These are phyloP conservation scores for Clostera curtula DNA, from an alignment of 2,888 invertebrate species.

Conservation along the genomic window DNA sequence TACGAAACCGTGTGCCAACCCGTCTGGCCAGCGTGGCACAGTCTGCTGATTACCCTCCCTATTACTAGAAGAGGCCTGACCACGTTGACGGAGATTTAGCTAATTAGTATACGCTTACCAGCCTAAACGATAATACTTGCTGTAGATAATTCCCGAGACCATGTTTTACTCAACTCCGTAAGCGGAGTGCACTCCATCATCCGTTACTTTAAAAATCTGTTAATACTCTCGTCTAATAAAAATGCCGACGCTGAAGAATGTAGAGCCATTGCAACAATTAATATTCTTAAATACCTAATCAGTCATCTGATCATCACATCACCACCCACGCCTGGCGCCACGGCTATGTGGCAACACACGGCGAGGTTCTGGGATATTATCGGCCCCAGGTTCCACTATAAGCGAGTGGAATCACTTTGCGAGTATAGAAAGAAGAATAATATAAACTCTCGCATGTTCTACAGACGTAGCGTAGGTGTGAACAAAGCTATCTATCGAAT, in stretches of 20 bases:
- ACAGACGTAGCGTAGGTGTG: not conserved
- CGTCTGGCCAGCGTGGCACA: not conserved
- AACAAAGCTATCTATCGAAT: not conserved
- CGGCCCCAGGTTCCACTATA: conserved; percentile 16
- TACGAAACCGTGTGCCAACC: too few relatives aligned
- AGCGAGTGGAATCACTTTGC: conserved; percentile 15
- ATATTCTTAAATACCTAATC: conserved; percentile 66
- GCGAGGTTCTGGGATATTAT: conserved; percentile 19
- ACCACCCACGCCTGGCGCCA: conserved; percentile 59
- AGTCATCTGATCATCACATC: conserved; percentile 60
- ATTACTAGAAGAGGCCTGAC: not conserved
- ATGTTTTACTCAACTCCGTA: conserved; percentile 6
- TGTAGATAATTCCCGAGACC: conserved; percentile 1
- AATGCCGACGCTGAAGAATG: conserved; percentile 37
- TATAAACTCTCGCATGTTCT: not conserved
- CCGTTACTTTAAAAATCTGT: conserved; percentile 11
- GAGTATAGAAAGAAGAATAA: not conserved
- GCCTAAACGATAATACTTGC: conserved; percentile 1
- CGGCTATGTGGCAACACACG: conserved; percentile 24
- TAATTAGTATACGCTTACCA: conserved; percentile 1
- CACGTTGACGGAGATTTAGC: not conserved
- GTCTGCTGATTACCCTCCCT: not conserved
- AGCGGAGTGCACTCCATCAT: conserved; percentile 9
- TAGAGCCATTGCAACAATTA: conserved; percentile 55
- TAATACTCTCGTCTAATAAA: conserved; percentile 31